A percentile compares a stretch with the other conserved stretches of the same genome.
Conservation (phyloP, 2,888 invertebrate species). For the Heteromyza rotundicornis region DNA sequence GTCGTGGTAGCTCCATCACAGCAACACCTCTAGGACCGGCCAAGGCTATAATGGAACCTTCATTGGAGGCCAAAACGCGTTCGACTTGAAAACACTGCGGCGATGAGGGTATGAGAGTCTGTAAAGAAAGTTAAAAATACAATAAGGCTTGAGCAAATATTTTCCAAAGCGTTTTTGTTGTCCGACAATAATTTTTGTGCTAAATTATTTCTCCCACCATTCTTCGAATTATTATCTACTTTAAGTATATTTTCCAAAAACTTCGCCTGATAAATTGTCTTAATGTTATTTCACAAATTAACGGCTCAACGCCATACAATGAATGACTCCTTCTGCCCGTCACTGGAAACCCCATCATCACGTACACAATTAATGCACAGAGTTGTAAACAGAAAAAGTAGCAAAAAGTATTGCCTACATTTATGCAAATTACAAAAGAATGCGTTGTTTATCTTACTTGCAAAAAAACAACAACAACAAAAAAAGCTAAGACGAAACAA, state of each 20-base stretch:
- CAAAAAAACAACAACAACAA: too few relatives aligned
- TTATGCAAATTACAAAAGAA: background rate
- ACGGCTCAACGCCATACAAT: constrained; percentile 5
- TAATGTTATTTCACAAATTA: constrained; percentile 12
- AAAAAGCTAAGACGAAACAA: too few relatives aligned
- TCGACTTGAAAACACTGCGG: constrained; percentile 73
- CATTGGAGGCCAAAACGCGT: constrained; percentile 68
- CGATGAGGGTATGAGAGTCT: constrained; percentile 71
- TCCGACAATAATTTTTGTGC: background rate
- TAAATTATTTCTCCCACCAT: too few relatives aligned
- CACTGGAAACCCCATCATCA: background rate
- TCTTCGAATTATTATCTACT: too few relatives aligned
- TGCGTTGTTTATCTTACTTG: too few relatives aligned
- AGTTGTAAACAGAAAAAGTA: background rate
- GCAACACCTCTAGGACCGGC: constrained; percentile 72
- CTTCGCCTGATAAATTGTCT: background rate
- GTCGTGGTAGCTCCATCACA: constrained; percentile 72
- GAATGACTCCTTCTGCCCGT: too few relatives aligned
- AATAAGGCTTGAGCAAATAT: too few relatives aligned
- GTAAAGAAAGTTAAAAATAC: too few relatives aligned
- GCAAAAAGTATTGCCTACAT: background rate
- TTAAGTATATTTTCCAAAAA: too few relatives aligned
- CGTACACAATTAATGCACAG: background rate
- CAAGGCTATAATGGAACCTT: constrained; percentile 70
- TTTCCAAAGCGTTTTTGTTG: too few relatives aligned